Base-by-base conservation (phyloP, 1,140 invertebrate species). In the Onthophagus taurus region DNA sequence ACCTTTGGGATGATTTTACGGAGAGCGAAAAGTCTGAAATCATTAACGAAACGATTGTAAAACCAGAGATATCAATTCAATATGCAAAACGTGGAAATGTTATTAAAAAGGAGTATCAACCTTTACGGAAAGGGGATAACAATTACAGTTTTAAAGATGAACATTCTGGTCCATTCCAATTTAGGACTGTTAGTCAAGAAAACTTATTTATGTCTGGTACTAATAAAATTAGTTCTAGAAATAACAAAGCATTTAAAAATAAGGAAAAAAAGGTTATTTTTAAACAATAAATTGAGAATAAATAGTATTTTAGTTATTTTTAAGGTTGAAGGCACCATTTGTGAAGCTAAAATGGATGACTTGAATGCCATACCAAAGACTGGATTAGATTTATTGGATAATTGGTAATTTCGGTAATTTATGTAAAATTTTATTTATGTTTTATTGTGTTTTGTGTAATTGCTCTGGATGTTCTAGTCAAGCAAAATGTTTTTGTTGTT, bases 81-180 rank as follows among this genome's bases (percentile, higher is more conserved):
- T 85, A 85, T 61, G 24, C 11, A 9, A 65, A 68, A 48, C 45
- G 23, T 12, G 19, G 19, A 21, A 18, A 37, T n/a, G 18, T 19
- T 4, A 37, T 37, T 5, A 64, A 68, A 33, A 49, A 51, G 5
- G 67, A 72, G 23, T 72, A 71, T 51, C 71, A 66, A 0, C 50
- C 64, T 6, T 66, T 66, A 50, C 37, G 71, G 0, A 66, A 74
- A 16, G 62, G 71, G 21, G 72, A 75, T 53, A 72, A 74, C 31
- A 64, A 72, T 44, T 63, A 55, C 4, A 67, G 66, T 12, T 85
- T 79, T 67, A 67, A 75, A 49, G 82, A 86, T 60, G 83, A 86
- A 58, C 81, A 85, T 58, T 85, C 82, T 0, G 80, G 76, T 24
- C 82, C 83, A 13, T 89, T 88, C 65, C 74, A 80, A 1, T 86